Evolutionary conservation across 1,140 invertebrate genomes (phyloP), one percentile per base, ranked within the genome.

Genomic region (Drosophila equinoxialis): DNA sequence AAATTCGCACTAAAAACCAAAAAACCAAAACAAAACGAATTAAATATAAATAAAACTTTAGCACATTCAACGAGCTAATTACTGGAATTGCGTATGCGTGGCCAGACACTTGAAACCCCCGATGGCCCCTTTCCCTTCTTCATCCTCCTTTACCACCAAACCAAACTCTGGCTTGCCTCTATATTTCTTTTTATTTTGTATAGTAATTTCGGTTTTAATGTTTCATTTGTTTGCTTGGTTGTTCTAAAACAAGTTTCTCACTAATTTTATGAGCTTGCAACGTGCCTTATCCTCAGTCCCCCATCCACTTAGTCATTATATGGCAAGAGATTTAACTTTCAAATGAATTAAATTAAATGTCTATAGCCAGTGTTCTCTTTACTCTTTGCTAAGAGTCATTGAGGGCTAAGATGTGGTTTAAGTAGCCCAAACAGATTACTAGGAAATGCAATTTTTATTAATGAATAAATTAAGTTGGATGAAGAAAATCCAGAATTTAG

Each of bases 161-260:
- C 23, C 23, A 26, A 26, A 3, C 30, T 6, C 30, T 6, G 5
- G 0, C 6, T 30, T 30, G 5, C 30, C 5, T 30, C 30, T 6
- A 0, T 3, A 6, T 30, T 30, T 30, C 30, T 30, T 30, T 30
- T 30, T 30, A 30, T 30, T 42, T 37, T 13, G 51, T 30, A 68
- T 71, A 71, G 60, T 77, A 65, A 68, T 72, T 77, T 72, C 37
- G 51, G 37, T 69, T 70, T 68, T 71, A 71, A 82, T 79, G 67
- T 68, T 26, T 63, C 35, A 26, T 30, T 58, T 42, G 26, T 54
- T 60, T 51, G 17, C 10, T 23, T 51, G 17, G 8, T 48, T 48
- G 13, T 17, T 20, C 7, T 51, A 51, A 37, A 6, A 45, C 6
- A 57, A 45, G 59, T 64, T 73, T 37, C 26, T 14, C 33, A 11